Conservation (phyloP, 2,888 invertebrate species). For the Papilio gigon region DNA sequence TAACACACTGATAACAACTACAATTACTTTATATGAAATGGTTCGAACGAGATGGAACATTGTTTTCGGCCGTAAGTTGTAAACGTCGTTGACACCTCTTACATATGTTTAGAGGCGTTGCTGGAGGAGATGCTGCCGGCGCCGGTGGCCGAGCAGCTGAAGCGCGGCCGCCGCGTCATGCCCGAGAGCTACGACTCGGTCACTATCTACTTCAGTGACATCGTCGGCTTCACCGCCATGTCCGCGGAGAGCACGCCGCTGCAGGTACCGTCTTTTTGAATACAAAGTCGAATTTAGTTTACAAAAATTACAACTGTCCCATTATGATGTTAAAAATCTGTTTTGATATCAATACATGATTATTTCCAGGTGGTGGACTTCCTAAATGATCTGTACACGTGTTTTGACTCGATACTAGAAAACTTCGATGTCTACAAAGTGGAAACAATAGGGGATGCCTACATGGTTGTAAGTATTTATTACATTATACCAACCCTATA, state of each 20-base stretch:
- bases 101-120: conserved; percentile 85
- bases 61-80: neutral
- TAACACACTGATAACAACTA: too few species aligned
- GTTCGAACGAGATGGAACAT: too few species aligned
- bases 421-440: conserved; percentile 97
- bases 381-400: conserved; percentile 96
- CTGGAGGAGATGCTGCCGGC: conserved; percentile 94
- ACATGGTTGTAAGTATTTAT: conserved; percentile 90
- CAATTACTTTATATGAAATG: too few species aligned
- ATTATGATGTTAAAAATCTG: neutral
- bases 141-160: conserved; percentile 95
- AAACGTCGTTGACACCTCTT: neutral
- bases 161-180: conserved; percentile 93
- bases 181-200: conserved; percentile 95
- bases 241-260: conserved; percentile 95
- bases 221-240: conserved; percentile 96
- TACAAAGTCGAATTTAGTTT: neutral
- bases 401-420: conserved; percentile 96
- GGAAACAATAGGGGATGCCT: conserved; percentile 95
- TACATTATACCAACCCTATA: neutral
- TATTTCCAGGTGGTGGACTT: conserved; percentile 92
- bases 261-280: conserved; percentile 78
- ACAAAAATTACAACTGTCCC: neutral
- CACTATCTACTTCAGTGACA: conserved; percentile 97
- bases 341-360: neutral